Evolutionary conservation across 2,888 invertebrate species (phyloP), one percentile per base, ranked within the genome.

Genomic region (Zaprionus obscuricornis): DNA sequence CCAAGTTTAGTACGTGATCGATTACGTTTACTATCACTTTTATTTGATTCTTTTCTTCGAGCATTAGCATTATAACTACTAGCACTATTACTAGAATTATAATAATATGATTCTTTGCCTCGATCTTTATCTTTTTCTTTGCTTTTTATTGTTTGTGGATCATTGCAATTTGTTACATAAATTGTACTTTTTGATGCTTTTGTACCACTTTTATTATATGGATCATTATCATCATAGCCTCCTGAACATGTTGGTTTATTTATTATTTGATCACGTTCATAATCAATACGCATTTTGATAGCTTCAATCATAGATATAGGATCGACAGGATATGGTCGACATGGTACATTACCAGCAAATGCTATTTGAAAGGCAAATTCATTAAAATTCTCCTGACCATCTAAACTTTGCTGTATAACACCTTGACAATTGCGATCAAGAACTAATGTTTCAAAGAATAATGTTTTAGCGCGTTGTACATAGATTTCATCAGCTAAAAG

Each of bases 231-330:
- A 13, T 69, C 27, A 16, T 54, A 20, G 1, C 2, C 22, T 22
- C 22, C 22, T 22, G 22, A 22, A 5, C 22, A 7, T 7, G 22
- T 22, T 7, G 4, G 4, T 22, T 33, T 51, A 0, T 66, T 75
- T 0, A 17, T 45, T 0, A 79, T 56, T 18, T 68, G 60, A 0
- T 46, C 40, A 0, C 83, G 72, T 5, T 88, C 87, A 2, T 62
- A 49, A 8, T 83, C 78, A 20, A 88, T 74, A 7, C 88, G 76
- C 18, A 74, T 2, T 3, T 69, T 49, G 4, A 88, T 67, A 0
- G 88, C 88, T 29, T 88, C 88, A n/a, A 88, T 13, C 40, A 88
- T 54, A 1, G 74, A 72, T 5, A 88, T 76, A 5, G 87, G 87
- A 39, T 85, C 88, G 1, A 84, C 33, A 2, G 52, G 51, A 2